Evolutionary conservation across 2,113 vertebrate species (phyloP), one percentile per base, ranked within the genome.

Genomic region (Pimephales promelas): DNA sequence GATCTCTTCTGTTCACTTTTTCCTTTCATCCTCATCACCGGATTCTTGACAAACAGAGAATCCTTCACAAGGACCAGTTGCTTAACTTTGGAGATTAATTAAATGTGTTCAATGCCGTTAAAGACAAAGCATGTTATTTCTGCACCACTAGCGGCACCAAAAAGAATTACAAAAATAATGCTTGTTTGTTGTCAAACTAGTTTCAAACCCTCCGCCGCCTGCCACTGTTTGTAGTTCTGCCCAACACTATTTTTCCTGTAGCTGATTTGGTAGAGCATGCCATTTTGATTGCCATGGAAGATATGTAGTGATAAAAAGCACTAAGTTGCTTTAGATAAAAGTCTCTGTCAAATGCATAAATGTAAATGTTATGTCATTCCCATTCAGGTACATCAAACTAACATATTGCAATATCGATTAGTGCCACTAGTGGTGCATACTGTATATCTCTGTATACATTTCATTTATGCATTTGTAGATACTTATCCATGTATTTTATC

Each of bases 1-100:
- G 70, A 70, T 28, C 62, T 52, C 79, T 81, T 40, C 62, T 81
- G 62, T 70, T 81, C 18, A 80, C 59, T 80, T 68, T 52, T 64
- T 80, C 5, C 31, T 31, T 68, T 68, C 64, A 40, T 52, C 47
- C 62, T 22, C 64, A 68, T 70, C 79, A 70, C 45, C 11, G 28
- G 45, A 54, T 24, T 70, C 26, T 36, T 81, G 62, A 81, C 47
- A 16, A 81, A 64, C 79, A 70, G n/a, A 54, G 22, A 52, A 68
- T 70, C 5, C 47, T 52, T 64, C 18, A 70, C 61, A 68, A 36
- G 62, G 20, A 28, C 40, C 78, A 52, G 28, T 54, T 81, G 62
- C 18, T 79, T 81, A 81, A 36, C 74, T 57, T 76, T 76, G 47
- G 26, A 36, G 49, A 54, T 76, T 54, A 76, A 76, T 56, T 28